Conservation (phyloP, 23 tunicate species). For the Oikopleura albicans region DNA sequence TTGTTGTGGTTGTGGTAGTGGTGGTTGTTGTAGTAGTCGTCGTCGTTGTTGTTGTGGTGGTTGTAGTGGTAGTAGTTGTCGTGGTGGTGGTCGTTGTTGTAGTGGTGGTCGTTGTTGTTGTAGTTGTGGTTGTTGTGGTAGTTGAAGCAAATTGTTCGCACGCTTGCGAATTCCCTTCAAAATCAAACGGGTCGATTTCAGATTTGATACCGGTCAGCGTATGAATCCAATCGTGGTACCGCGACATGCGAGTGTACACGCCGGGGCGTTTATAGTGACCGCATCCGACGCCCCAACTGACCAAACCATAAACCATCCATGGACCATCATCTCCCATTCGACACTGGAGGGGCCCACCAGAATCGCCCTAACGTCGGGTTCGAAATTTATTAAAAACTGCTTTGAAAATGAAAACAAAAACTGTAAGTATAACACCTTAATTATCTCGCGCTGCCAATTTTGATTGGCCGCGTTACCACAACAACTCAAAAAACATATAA, state of each 20-base stretch:
- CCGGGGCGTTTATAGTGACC: neutral
- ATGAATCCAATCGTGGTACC: slow-evolving; percentile 1
- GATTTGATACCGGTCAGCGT: neutral
- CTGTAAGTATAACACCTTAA: no score
- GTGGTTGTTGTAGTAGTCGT: slow-evolving; percentile 16
- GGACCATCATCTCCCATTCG: neutral
- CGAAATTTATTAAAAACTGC: no score
- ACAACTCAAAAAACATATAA: no score
- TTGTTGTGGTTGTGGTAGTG: neutral
- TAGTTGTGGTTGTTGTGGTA: slow-evolving; percentile 14
- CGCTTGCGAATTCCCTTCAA: no score
- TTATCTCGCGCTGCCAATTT: no score
- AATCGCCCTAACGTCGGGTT: no score
- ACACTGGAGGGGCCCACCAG: neutral
- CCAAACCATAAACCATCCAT: slow-evolving; percentile 2
- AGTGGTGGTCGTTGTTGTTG: slow-evolving; percentile 18
- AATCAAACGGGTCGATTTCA: neutral
- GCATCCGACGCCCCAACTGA: slow-evolving; percentile 15
- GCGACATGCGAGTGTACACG: neutral
- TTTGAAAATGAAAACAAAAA: no score
- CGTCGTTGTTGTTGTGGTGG: slow-evolving; percentile 17
- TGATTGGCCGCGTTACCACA: no score
- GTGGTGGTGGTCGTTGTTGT: slow-evolving; percentile 16
- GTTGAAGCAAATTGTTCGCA: no score
- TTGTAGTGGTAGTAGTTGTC: slow-evolving; percentile 7